phyloP scores from a whole-genome alignment of 2,797 vertebrate genomes.

The Bucorvus abyssinicus region DNA sequence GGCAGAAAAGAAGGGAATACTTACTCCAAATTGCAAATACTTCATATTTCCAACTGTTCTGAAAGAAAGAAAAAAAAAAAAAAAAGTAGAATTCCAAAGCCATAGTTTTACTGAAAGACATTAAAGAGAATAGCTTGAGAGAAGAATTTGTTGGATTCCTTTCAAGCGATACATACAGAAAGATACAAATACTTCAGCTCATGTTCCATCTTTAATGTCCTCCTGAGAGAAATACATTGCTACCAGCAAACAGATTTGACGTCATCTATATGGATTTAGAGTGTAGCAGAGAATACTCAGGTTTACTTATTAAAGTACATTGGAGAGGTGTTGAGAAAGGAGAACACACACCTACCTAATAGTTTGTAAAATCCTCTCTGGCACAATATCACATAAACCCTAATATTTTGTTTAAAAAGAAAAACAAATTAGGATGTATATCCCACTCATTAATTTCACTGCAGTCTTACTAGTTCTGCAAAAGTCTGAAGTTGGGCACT shows the following conservation, averaged over 20 bases:
- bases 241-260: neutral
- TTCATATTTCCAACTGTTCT: neutral
- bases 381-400: neutral
- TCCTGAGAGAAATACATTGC: neutral
- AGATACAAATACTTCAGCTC: neutral
- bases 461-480: neutral
- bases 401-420: neutral
- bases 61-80: neutral
- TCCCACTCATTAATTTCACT: neutral
- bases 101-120: neutral
- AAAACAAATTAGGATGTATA: neutral
- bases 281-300: neutral
- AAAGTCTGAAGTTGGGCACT: neutral
- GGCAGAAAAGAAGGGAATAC: neutral
- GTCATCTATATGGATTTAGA: neutral
- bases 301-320: neutral
- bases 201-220: neutral
- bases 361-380: neutral
- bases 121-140: neutral
- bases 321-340: neutral
- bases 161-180: neutral
- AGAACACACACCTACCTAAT: neutral
- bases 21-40: conserved; percentile 7
- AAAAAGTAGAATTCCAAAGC: neutral
- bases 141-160: neutral